Evolutionary conservation across 1,140 invertebrate species (phyloP).

Genomic region (Hylyphantes graminicola): DNA sequence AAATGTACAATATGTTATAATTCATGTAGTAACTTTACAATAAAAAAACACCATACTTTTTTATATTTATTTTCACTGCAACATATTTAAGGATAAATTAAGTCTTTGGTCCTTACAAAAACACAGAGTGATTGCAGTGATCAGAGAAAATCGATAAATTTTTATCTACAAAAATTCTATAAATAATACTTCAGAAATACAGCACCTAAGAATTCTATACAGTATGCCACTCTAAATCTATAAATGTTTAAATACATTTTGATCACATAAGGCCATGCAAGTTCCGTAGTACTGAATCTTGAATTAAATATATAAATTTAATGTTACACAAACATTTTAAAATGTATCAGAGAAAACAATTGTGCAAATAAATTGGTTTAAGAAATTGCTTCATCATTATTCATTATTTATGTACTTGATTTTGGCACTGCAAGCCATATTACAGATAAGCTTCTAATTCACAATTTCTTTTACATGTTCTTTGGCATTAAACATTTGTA

Average conservation of each 20-base stretch:
- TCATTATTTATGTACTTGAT: too few relatives aligned
- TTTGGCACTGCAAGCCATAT: too few relatives aligned
- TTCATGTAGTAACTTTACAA: background rate
- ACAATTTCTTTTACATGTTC: too few relatives aligned
- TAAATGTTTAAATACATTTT: conserved; percentile 1
- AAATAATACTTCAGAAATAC: conserved; percentile 28
- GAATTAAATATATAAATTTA: too few relatives aligned
- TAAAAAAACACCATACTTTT: conserved; percentile 6
- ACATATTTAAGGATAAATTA: conserved; percentile 47
- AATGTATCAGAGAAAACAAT: too few relatives aligned
- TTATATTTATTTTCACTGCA: conserved; percentile 52
- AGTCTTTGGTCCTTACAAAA: conserved; percentile 53
- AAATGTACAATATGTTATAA: background rate
- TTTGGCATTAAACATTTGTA: too few relatives aligned
- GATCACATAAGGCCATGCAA: conserved; percentile 3
- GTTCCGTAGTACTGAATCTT: too few relatives aligned
- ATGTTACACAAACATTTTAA: too few relatives aligned
- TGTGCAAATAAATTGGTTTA: too few relatives aligned
- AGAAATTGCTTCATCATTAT: too few relatives aligned
- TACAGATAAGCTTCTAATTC: too few relatives aligned
- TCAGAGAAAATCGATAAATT: background rate
- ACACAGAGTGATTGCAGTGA: conserved; percentile 34
- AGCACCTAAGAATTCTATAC: conserved; percentile 39
- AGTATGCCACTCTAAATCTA: conserved; percentile 7
- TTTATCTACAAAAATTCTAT: conserved; percentile 37